Percentiles rank a stretch among this genome's conserved stretches.
Conservation (phyloP, 2,888 invertebrate genomes). For the Pinctada fucata region DNA sequence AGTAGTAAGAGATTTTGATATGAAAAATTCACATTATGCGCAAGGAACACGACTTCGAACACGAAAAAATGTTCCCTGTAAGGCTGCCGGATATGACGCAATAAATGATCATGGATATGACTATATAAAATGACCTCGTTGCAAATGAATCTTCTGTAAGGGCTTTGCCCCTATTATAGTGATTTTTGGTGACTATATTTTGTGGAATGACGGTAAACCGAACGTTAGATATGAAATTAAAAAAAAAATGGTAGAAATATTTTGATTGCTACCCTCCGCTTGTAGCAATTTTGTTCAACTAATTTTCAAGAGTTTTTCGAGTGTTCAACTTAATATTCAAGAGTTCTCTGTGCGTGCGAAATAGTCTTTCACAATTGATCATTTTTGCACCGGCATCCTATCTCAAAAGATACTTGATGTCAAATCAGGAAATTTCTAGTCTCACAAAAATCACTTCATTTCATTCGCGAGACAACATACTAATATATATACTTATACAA, state of each 20-base stretch:
- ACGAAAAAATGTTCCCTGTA: background rate
- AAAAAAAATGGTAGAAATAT: slow-evolving; percentile 2
- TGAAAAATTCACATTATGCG: background rate
- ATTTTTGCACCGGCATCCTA: slow-evolving; percentile 5
- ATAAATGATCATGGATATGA: background rate
- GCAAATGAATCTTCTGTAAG: background rate
- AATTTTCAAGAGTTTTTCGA: background rate
- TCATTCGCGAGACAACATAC: background rate
- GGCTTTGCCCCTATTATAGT: background rate
- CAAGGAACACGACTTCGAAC: background rate
- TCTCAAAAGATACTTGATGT: background rate
- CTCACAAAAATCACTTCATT: background rate
- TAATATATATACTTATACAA: background rate
- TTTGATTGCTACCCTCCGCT: slow-evolving; percentile 8
- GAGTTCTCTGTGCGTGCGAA: background rate
- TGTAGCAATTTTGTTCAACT: slow-evolving; percentile 13
- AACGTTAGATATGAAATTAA: background rate
- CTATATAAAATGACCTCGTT: background rate
- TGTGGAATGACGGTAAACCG: slow-evolving; percentile 1
- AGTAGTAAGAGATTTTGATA: background rate
- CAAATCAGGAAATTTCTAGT: too few relatives aligned
- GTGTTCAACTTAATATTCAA: background rate
- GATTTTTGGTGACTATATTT: background rate
- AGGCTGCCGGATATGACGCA: slow-evolving; percentile 3
- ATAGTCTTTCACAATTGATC: slow-evolving; percentile 5